Percentiles rank a stretch among this genome's conserved stretches.
Conservation (phyloP, 2,797 vertebrate genomes). For the Aplochiton taeniatus region DNA sequence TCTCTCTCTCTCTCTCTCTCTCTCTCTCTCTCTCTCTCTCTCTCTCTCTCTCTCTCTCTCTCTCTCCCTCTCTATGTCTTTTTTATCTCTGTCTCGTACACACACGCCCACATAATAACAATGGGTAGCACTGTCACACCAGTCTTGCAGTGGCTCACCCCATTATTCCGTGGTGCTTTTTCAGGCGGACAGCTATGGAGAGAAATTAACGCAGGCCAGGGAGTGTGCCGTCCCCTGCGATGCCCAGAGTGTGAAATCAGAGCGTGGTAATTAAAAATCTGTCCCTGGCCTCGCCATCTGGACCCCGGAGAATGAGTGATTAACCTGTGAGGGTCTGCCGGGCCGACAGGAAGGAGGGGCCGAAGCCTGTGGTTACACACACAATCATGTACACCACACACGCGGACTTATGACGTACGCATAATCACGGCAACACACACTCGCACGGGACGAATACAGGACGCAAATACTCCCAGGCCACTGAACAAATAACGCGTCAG, state of each 20-base stretch:
- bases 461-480: constrained; percentile 13
- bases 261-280: constrained; percentile 73
- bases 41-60: background rate
- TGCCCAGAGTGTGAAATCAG: constrained; percentile 62
- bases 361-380: constrained; percentile 10
- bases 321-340: constrained; percentile 46
- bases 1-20: background rate
- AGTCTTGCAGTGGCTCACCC: background rate
- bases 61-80: background rate
- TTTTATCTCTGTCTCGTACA: constrained; percentile 9
- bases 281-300: constrained; percentile 62
- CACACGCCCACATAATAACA: background rate
- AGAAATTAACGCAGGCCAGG: constrained; percentile 41
- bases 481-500: constrained; percentile 19
- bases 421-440: background rate
- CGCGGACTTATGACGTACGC: background rate
- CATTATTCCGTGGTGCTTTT: constrained; percentile 9
- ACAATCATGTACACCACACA: background rate
- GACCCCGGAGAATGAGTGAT: constrained; percentile 59
- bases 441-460: constrained; percentile 8
- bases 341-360: constrained; percentile 15
- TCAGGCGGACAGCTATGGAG: constrained; percentile 12
- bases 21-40: background rate
- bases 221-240: constrained; percentile 46
- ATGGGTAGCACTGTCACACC: background rate